These are phyloP conservation scores for Drosophila longiperda DNA, from an alignment of 2,888 invertebrate species.

Conservation along the genomic window DNA sequence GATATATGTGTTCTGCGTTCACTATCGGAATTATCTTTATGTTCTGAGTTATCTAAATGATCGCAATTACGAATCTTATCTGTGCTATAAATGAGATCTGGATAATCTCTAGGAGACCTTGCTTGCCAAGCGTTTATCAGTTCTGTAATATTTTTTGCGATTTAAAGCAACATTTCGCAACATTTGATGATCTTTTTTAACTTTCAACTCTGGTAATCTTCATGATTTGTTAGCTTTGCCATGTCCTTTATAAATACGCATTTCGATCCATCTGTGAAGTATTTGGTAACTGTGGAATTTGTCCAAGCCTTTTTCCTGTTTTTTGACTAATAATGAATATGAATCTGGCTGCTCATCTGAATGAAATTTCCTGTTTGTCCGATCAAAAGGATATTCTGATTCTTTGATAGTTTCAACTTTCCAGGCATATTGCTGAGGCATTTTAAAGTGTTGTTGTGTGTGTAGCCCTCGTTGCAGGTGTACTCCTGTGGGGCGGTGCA, in stretches of 20 bases:
- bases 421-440: constrained; percentile 21
- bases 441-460: neutral
- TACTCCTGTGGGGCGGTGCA: constrained; percentile 26
- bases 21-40: neutral
- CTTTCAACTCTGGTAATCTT: neutral
- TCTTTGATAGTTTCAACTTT: neutral
- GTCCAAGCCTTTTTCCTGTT: neutral
- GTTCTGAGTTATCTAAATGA: no score
- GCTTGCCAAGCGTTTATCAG: neutral
- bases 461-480: constrained; percentile 23
- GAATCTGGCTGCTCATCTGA: neutral
- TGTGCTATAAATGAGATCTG: neutral
- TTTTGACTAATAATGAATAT: neutral
- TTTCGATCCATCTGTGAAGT: neutral
- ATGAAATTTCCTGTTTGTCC: no score
- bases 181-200: neutral
- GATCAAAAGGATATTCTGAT: neutral
- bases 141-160: neutral
- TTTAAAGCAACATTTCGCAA: neutral
- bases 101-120: neutral
- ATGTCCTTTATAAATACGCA: neutral
- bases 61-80: neutral
- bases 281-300: neutral
- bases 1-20: neutral
- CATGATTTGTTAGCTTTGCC: neutral